Conservation (phyloP, 2,113 vertebrate species). For the Apteryx owenii region DNA sequence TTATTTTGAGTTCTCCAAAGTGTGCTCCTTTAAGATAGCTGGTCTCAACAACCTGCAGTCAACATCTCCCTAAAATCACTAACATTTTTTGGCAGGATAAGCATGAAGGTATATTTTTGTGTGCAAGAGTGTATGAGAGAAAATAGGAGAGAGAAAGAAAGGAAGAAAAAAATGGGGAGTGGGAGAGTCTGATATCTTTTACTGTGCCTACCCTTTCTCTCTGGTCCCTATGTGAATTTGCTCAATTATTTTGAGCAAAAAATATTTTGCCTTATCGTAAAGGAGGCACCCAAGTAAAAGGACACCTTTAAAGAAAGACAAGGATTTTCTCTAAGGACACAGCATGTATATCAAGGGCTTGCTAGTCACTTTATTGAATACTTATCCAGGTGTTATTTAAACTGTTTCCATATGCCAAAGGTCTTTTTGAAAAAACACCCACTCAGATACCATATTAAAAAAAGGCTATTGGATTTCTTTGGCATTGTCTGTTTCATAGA, state of each 20-base stretch:
- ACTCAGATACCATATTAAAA: constrained; percentile 43
- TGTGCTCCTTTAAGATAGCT: neutral
- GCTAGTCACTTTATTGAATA: neutral
- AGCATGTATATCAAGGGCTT: neutral
- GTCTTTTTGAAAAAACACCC: constrained; percentile 37
- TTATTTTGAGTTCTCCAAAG: neutral
- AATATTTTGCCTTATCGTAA: neutral
- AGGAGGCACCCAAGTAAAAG: neutral
- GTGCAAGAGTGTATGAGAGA: neutral
- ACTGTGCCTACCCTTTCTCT: neutral
- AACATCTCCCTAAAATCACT: neutral
- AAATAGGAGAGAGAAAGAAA: neutral
- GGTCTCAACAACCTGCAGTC: neutral
- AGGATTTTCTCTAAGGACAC: neutral
- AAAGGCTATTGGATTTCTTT: constrained; percentile 23
- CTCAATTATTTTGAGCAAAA: neutral
- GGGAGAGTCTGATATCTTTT: neutral
- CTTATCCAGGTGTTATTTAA: constrained; percentile 7
- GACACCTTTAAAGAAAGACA: neutral
- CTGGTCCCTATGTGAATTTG: neutral
- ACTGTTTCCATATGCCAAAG: constrained; percentile 16
- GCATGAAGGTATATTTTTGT: neutral
- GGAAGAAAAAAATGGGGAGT: neutral
- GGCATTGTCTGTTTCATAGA: constrained; percentile 42
- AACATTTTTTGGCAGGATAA: neutral